Base-by-base conservation (phyloP, 2,888 invertebrate species). In the Polyommatus iphigenia region DNA sequence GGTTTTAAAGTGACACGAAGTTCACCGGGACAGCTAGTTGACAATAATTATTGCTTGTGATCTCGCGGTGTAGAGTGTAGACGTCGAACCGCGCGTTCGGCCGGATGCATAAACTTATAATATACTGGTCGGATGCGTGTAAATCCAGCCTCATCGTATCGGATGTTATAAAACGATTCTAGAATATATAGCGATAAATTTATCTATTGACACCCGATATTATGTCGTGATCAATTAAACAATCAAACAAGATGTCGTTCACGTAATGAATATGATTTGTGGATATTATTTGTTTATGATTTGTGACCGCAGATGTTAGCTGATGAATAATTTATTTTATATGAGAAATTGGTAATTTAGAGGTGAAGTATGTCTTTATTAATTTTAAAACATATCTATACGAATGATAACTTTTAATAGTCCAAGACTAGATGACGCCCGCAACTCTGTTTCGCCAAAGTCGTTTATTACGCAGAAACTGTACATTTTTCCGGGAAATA, bases 151-250 rank as follows among this genome's bases (percentile, higher is more conserved):
- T 24, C 24, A 24, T 24, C 29, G 71, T 71, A 29, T 71, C 71
- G 71, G 71, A 71, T 71, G 5, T 24, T 32, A 13, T 71, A 71
- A 71, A 71, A 62, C 18, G 10, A 20, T 4, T 71, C 36, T 71
- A 72, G 76, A 78, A 79, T 79, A 78, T 79, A 79, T 79, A 79
- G 59, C 20, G 67, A 50, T 73, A 73, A 73, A 73, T 46, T 46
- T 24, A 46, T 24, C 50, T 10, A 1, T 5, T 36, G 73, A 46
- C 73, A 73, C 10, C 46, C 73, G 50, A 50, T 50, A 15, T 50
- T 24, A 15, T 73, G 24, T 24, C 73, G 62, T 73, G 46, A 73
- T 15, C 20, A 46, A 50, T 24, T 41, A 46, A 50, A 15, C 46
- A 24, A 73, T 32, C 4, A 41, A 50, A 73, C 46, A 18, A 50